Conservation (phyloP, 2,113 vertebrate genomes). For the Chinchilla lanigera region DNA sequence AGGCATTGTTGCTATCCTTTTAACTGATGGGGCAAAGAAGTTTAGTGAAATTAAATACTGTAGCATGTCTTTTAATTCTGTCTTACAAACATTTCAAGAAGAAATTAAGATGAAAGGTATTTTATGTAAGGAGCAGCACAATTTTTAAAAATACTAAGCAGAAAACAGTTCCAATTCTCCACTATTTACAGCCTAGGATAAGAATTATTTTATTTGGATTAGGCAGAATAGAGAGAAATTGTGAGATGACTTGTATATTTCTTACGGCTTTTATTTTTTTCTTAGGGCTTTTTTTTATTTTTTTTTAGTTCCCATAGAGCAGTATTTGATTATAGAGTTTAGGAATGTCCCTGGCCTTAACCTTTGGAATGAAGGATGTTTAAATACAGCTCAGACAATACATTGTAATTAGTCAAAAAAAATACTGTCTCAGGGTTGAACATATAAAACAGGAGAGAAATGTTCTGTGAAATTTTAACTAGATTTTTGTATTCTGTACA, state of each 20-base stretch:
- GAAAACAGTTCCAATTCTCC: neutral
- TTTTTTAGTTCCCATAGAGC: neutral
- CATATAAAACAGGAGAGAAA: neutral
- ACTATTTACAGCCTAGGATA: neutral
- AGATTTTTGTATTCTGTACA: constrained; percentile 25
- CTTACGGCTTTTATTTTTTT: constrained; percentile 13
- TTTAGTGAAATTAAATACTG: neutral
- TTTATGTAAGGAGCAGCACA: neutral
- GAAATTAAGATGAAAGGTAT: neutral
- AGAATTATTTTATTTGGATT: constrained; percentile 46
- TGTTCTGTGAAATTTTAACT: constrained; percentile 51
- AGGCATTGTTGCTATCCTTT: neutral
- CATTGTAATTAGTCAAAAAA: constrained; percentile 25
- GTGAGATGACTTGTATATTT: neutral
- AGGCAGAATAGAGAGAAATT: neutral
- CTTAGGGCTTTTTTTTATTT: neutral
- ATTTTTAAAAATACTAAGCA: neutral
- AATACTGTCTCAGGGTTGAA: neutral
- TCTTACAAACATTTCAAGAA: neutral
- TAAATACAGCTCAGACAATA: neutral
- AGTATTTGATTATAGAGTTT: neutral
- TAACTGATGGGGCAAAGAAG: neutral
- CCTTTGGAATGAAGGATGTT: neutral
- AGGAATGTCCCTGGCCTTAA: neutral
- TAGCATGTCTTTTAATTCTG: neutral